Conservation (phyloP, 2,888 invertebrate species). For the Microplitis deprimator region DNA sequence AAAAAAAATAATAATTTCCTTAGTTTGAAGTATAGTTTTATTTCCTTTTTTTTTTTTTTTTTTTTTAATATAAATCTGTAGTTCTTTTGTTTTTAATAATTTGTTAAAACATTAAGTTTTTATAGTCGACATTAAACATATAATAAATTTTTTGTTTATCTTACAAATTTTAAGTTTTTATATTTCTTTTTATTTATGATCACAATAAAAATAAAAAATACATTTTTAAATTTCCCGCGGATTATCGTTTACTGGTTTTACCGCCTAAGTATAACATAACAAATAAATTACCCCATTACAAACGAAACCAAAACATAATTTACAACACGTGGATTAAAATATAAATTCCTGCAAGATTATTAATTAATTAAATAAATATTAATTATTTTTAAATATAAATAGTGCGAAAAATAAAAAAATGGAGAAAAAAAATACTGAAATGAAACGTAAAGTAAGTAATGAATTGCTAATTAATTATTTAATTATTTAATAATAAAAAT, state of each 20-base stretch:
- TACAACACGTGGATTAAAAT: slow-evolving; percentile 11
- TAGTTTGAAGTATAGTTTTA: slow-evolving; percentile 26
- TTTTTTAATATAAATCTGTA: not conserved
- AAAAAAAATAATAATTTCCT: too few species aligned
- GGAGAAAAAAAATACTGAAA: slow-evolving; percentile 37
- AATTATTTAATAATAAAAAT: not conserved
- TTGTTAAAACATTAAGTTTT: not conserved
- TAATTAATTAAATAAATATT: slow-evolving; percentile 11
- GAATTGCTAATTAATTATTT: not conserved
- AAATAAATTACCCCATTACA: not conserved
- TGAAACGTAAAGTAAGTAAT: slow-evolving; percentile 47
- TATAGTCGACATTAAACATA: slow-evolving; percentile 32
- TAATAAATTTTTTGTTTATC: not conserved
- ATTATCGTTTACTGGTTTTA: not conserved
- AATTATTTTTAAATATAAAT: not conserved
- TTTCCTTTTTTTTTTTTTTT: slow-evolving; percentile 51
- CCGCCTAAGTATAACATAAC: slow-evolving; percentile 8
- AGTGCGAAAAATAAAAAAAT: not conserved
- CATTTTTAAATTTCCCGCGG: slow-evolving; percentile 15
- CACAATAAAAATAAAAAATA: not conserved
- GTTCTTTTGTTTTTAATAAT: not conserved
- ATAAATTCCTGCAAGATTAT: not conserved
- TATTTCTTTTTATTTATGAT: not conserved
- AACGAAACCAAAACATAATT: not conserved
- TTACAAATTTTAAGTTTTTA: not conserved